Base-by-base conservation (phyloP, 2,888 invertebrate species). In the Synanthedon formicaeformis region DNA sequence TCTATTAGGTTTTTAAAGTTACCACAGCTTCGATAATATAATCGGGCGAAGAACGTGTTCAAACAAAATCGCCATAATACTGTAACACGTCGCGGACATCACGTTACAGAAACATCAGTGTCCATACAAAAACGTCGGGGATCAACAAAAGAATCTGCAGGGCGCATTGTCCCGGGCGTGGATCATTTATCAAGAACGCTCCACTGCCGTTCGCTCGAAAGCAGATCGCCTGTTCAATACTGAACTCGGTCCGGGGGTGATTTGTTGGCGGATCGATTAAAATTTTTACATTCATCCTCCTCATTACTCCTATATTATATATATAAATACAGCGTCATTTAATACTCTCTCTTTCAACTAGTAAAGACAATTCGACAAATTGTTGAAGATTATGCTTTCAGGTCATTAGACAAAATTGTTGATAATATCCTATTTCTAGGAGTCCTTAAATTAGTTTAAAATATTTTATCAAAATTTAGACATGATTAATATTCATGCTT, bases 121-220 rank as follows among this genome's bases (percentile, higher is more conserved):
- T 77, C 79, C 81, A 75, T 78, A 85, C 81, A 86, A 85, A 86
- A 85, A 85, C 67, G 67, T 72, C 65, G 67, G 67, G 67, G 71
- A 69, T 70, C 73, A 71, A 83, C 84, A 86, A 87, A 85, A 82
- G 86, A 85, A 82, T 86, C 76, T 79, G 81, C 83, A 80, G 74
- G 72, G 69, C 77, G 79, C 76, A 84, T 86, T 87, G 86, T 87
- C 75, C 75, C 63, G 66, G 63, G 63, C 59, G 53, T 58, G 58
- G 64, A 76, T 79, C 85, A 87, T 87, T 87, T 81, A 85, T 87
- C 86, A 87, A 67, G 68, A 78, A 81, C 86, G 86, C 79, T 81
- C 71, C 74, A 69, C 67, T 81, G 82, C 63, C 75, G 71, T 64
- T 34, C 75, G 75, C 71, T 81, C 81, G 79, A 74, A 71, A 74